These are phyloP conservation scores for Lycodopsis pacificus DNA, from an alignment of 2,797 vertebrate genomes.

Conservation along the genomic window DNA sequence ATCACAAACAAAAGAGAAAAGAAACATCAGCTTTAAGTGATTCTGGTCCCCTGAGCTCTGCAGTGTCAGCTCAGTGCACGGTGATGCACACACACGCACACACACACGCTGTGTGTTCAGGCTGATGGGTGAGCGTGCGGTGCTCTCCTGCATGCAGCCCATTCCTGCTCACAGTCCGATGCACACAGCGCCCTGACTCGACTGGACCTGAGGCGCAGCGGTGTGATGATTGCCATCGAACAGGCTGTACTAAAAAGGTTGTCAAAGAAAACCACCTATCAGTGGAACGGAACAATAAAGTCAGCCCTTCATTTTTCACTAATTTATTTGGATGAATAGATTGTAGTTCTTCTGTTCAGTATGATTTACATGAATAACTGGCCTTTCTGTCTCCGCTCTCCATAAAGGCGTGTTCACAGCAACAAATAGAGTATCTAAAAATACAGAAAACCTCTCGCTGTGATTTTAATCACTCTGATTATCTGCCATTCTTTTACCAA, in stretches of 20 bases:
- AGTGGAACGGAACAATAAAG: background rate
- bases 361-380: background rate
- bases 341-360: background rate
- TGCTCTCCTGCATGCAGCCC: conserved; percentile 3
- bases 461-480: background rate
- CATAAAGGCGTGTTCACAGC: background rate
- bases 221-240: background rate
- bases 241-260: background rate
- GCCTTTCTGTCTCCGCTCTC: background rate
- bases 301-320: background rate
- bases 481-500: background rate
- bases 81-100: too few species aligned
- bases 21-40: conserved; percentile 8
- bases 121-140: background rate
- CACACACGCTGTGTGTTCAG: conserved; percentile 24
- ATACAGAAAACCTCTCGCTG: background rate
- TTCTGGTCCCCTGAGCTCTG: conserved; percentile 18
- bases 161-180: conserved; percentile 39
- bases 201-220: conserved; percentile 3
- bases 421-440: background rate
- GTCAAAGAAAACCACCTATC: background rate
- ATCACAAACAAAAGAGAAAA: background rate
- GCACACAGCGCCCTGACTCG: conserved; percentile 7
- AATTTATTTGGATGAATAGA: background rate
- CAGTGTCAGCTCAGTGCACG: conserved; percentile 3